These are phyloP conservation scores for Rhopalosiphum padi DNA, from an alignment of 1,140 invertebrate genomes.

Conservation along the genomic window DNA sequence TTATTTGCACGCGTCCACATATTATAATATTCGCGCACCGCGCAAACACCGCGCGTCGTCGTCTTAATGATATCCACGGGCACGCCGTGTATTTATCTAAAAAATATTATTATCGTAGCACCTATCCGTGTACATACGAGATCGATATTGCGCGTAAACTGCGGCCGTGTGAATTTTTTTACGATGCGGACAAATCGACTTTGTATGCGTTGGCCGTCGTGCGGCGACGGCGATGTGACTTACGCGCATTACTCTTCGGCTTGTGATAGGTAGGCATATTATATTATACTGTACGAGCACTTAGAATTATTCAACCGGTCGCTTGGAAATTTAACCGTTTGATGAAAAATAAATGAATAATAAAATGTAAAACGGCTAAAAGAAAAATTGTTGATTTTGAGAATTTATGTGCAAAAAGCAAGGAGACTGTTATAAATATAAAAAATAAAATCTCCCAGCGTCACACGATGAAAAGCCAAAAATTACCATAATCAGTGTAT, in stretches of 20 bases:
- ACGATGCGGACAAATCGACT: neutral
- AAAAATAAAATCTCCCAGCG: neutral
- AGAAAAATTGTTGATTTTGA: slow-evolving; percentile 22
- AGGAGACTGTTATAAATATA: neutral
- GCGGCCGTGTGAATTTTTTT: neutral
- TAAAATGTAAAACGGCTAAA: neutral
- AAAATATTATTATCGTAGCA: neutral
- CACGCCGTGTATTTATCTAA: neutral
- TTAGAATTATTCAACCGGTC: neutral
- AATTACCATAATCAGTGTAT: slow-evolving; percentile 36
- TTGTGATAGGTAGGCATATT: neutral
- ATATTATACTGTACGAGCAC: neutral
- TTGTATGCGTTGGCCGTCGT: neutral
- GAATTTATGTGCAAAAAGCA: neutral
- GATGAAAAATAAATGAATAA: neutral
- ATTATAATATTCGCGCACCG: neutral
- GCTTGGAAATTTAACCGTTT: neutral
- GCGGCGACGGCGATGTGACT: neutral
- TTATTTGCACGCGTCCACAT: neutral
- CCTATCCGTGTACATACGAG: no score
- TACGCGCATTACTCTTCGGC: neutral
- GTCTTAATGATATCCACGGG: neutral
- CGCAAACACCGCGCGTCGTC: no score
- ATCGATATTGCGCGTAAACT: neutral
- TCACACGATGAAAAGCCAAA: neutral